Evolutionary conservation across 2,888 invertebrate genomes (phyloP), one percentile per base, ranked within the genome.

Genomic region (Phortica magna): DNA sequence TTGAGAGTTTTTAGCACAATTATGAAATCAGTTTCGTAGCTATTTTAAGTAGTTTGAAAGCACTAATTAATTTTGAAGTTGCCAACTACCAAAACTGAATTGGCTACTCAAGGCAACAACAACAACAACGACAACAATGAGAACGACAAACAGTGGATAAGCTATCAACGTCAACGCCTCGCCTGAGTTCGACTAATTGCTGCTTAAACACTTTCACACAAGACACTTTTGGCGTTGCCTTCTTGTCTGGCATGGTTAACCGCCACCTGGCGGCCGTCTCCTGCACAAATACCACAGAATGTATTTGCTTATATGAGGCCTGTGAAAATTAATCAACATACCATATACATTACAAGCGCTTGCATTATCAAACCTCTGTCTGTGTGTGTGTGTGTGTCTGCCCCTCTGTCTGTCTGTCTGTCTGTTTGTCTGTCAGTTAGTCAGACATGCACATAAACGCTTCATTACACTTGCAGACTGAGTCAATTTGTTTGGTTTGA

Each of bases 291-390:
- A 31, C 31, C 31, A 31, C 31, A 31, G 31, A 31, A 4, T 31
- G 31, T 31, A 31, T 31, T 31, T 59, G 59, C 0, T 1, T 59
- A 5, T 10, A 7, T 61, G 61, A 61, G 22, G 22, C 22, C 3
- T n/a, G 19, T 55, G 70, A 71, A 71, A 71, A 71, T 71, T 71
- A 71, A 71, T 71, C 70, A 71, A 71, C 31, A 53, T 71, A 55
- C 53, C 31, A 53, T 71, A 55, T 71, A 53, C 53, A 71, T 71
- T 71, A 71, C 70, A 71, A 61, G 12, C 41, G 65, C 9, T 14
- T 48, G 48, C 14, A 9, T 48, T 48, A 59, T 59, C 59, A 59
- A 7, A 2, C 59, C 2, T 31, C 48, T 2, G 48, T 48, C 0
- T 1, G 14, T 48, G 48, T 14, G 9, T 48, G 14, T 9, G 14